Percentiles rank a stretch among this genome's conserved stretches.
Conservation (phyloP, 2,797 vertebrate genomes). For the Margarornis squamiger region DNA sequence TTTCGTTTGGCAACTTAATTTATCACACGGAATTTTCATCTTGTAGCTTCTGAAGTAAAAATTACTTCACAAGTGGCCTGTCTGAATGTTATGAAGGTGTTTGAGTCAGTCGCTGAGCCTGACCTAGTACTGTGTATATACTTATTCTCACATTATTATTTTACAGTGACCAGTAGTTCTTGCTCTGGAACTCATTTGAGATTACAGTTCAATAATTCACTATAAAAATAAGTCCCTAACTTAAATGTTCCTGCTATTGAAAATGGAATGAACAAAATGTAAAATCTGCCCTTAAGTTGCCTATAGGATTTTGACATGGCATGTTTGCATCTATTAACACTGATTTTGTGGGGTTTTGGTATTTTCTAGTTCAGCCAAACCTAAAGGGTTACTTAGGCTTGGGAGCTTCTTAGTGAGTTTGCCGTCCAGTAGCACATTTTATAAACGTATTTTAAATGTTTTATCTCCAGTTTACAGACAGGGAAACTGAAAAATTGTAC, state of each 20-base stretch:
- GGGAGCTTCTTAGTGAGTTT: neutral
- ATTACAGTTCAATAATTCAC: neutral
- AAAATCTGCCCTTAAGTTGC: neutral
- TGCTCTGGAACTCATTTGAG: neutral
- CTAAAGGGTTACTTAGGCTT: neutral
- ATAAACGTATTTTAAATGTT: neutral
- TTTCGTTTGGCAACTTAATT: constrained; percentile 79
- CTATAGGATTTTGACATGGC: neutral
- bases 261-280: neutral
- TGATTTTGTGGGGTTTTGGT: neutral
- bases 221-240: neutral
- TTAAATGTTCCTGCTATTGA: neutral
- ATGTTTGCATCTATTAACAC: neutral
- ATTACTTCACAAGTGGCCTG: constrained; percentile 72
- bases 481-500: neutral
- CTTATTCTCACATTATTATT: neutral
- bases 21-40: constrained; percentile 75
- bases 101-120: constrained; percentile 34
- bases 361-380: neutral
- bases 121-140: neutral
- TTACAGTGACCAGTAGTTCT: neutral
- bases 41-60: constrained; percentile 67
- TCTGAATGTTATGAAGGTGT: constrained; percentile 58
- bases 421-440: neutral
- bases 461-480: neutral